A percentile compares a stretch with the other conserved stretches of the same genome.
Conservation (phyloP, 1,140 invertebrate genomes). For the Goniozus legneri region DNA sequence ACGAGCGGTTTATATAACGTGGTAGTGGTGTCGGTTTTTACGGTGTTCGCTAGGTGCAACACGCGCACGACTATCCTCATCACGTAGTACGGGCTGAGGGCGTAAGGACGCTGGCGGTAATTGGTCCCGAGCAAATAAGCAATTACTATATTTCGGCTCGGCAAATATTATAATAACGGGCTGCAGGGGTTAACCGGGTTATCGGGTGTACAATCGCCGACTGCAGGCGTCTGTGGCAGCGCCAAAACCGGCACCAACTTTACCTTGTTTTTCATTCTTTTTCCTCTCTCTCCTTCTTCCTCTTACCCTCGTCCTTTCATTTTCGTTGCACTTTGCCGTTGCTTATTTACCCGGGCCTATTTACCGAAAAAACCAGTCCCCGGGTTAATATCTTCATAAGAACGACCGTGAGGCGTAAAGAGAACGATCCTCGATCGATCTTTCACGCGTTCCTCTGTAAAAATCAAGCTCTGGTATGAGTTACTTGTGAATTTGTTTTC, state of each 20-base stretch:
- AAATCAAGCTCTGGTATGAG: too few species aligned
- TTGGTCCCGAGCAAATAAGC: slow-evolving; percentile 41
- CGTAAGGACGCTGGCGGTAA: slow-evolving; percentile 23
- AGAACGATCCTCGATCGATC: too few species aligned
- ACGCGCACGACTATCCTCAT: slow-evolving; percentile 10
- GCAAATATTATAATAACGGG: slow-evolving; percentile 46
- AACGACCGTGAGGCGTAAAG: too few species aligned
- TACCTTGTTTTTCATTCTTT: background rate
- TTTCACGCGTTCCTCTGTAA: too few species aligned
- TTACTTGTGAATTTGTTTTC: too few species aligned
- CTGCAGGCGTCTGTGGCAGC: slow-evolving; percentile 38
- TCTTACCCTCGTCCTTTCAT: too few species aligned
- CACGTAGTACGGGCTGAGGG: slow-evolving; percentile 7
- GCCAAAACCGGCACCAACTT: slow-evolving; percentile 37
- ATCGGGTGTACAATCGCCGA: slow-evolving; percentile 36
- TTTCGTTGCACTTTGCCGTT: slow-evolving; percentile 23
- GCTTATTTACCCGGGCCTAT: slow-evolving; percentile 6
- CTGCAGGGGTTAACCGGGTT: slow-evolving; percentile 37
- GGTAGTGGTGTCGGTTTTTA: background rate
- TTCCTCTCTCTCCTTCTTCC: too few species aligned
- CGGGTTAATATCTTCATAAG: slow-evolving; percentile 28
- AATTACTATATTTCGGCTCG: slow-evolving; percentile 43
- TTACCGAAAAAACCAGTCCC: slow-evolving; percentile 16
- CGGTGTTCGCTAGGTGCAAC: background rate
- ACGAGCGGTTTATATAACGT: slow-evolving; percentile 5